Evolutionary conservation across 2,888 invertebrate genomes (phyloP), one percentile per base, ranked within the genome.

Genomic region (Drosophila mulleri): DNA sequence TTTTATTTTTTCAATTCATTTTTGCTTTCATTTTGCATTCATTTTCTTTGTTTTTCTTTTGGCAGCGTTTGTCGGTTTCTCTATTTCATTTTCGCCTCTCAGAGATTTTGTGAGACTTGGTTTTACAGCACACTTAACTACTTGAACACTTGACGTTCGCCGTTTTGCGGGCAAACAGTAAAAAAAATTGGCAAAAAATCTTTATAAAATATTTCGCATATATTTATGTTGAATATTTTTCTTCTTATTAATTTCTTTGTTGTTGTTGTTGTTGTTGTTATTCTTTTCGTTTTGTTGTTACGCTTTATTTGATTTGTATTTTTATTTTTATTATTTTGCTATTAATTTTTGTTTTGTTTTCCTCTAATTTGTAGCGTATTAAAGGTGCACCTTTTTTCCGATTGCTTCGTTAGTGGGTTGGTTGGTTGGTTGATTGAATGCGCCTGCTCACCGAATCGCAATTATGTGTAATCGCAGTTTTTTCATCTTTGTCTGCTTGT

Each of bases 161-260:
- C 75, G 83, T 81, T 67, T 67, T 75, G 64, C 65, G 63, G 63
- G 69, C 70, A 82, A 83, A 84, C 82, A 65, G 67, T 79, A 72
- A 83, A 86, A 83, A 83, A 83, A 75, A 65, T 75, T 78, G 63
- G 52, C 76, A 83, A 83, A 85, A 83, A 83, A 77, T 75, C 60
- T 73, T 72, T 71, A 83, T 67, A 69, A 84, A 75, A 79, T 75
- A 72, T 81, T 67, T 69, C 60, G 35, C 57, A 8, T 57, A 39
- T 48, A 39, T 48, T 48, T 59, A 3, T 23, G 29, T 29, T 32
- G 32, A 32, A 32, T 37, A 37, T 29, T 42, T 7, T 18, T 12
- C 18, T 20, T 54, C 12, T n/a, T 45, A 23, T 23, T 23, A 23
- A 35, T 35, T 44, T 32, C 4, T 44, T n/a, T 18, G 14, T 26